Conservation (phyloP, 2,113 vertebrate genomes). For the Numenius arquata region DNA sequence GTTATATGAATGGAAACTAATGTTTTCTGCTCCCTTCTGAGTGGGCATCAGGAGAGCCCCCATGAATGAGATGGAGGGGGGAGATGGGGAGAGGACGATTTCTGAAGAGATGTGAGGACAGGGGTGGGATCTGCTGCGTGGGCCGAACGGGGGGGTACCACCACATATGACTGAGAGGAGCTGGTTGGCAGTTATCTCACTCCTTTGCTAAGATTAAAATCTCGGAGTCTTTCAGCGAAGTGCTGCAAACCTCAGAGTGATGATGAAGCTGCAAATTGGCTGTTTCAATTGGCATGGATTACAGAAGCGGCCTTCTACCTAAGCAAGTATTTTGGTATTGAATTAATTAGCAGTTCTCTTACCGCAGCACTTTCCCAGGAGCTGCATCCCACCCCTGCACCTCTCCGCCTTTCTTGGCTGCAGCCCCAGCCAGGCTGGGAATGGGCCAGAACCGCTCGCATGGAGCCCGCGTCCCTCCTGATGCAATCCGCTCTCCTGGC, state of each 20-base stretch:
- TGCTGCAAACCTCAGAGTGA: neutral
- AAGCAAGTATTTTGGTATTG: neutral
- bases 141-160: neutral
- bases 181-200: neutral
- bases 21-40: neutral
- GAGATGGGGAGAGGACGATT: neutral
- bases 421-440: neutral
- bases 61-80: neutral
- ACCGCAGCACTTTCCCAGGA: neutral
- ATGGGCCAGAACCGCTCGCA: neutral
- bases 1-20: neutral
- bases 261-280: neutral
- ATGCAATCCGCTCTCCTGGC: neutral
- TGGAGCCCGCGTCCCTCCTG: neutral
- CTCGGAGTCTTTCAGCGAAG: neutral
- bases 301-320: neutral
- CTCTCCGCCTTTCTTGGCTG: neutral
- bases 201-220: neutral
- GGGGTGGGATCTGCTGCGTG: neutral
- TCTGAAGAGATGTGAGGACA: neutral
- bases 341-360: slow-evolving; percentile 9
- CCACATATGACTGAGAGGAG: neutral
- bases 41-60: neutral
- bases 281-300: neutral
- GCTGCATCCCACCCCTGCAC: neutral